Conservation (phyloP, 2,888 invertebrate species). For the Anagyrus pseudococci region DNA sequence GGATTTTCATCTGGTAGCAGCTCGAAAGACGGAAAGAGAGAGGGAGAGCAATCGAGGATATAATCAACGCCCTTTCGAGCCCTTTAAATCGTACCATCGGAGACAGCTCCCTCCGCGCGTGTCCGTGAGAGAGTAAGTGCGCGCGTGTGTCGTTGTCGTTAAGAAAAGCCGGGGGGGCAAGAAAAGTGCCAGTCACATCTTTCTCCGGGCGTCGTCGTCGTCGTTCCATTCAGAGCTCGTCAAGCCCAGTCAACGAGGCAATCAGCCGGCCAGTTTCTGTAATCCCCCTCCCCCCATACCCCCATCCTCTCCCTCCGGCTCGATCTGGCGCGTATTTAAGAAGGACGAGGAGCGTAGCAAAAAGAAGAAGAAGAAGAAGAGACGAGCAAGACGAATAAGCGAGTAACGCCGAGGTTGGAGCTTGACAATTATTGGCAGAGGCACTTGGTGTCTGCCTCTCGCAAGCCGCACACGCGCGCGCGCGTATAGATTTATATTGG, state of each 20-base stretch:
- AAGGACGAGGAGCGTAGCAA: neutral
- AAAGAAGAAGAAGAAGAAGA: neutral
- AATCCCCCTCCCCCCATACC: conserved; percentile 6
- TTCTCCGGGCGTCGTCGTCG: conserved; percentile 44
- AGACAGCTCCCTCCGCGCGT: no score
- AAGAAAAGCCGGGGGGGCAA: no score
- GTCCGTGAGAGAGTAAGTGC: no score
- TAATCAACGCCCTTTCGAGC: no score
- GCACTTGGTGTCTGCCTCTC: no score
- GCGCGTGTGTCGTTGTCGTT: no score
- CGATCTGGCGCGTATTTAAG: neutral
- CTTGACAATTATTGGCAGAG: neutral
- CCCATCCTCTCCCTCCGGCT: neutral
- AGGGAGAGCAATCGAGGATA: no score
- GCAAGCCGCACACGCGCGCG: no score
- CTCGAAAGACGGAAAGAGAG: no score
- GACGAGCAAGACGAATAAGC: neutral
- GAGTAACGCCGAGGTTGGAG: neutral
- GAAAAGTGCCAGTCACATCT: neutral
- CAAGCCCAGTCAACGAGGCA: conserved; percentile 59
- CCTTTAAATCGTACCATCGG: no score
- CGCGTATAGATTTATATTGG: no score
- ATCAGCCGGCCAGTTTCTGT: conserved; percentile 58
- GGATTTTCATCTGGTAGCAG: no score
- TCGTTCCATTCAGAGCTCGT: conserved; percentile 54